These are phyloP conservation scores for Acanthurus leucopareius DNA, from an alignment of 2,797 vertebrate species.

Conservation along the genomic window DNA sequence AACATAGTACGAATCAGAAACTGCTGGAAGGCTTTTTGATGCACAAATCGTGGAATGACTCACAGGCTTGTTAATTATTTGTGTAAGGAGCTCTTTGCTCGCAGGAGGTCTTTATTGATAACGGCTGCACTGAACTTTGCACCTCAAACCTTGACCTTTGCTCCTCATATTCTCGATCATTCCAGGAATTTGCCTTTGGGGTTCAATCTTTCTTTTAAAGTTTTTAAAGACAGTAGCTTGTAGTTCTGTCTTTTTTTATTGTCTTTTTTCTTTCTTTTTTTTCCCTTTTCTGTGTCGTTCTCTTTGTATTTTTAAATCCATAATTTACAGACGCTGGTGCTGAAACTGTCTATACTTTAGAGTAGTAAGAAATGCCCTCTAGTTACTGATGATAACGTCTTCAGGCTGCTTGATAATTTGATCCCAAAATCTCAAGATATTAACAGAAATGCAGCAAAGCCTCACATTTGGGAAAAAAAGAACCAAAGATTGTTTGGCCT, in stretches of 20 bases:
- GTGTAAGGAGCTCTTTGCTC: constrained; percentile 54
- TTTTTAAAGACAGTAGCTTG: constrained; percentile 43
- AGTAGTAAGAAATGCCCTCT: background rate
- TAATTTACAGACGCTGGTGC: background rate
- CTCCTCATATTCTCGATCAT: constrained; percentile 70
- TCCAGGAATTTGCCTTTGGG: constrained; percentile 75
- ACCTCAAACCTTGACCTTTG: constrained; percentile 81
- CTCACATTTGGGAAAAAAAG: background rate
- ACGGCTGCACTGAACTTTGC: constrained; percentile 75
- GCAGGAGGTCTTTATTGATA: constrained; percentile 80
- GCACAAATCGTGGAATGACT: constrained; percentile 34
- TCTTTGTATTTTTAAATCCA: background rate
- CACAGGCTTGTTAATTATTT: constrained; percentile 79
- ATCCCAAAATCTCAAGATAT: background rate
- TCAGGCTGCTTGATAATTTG: background rate
- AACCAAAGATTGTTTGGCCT: background rate
- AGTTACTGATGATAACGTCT: background rate
- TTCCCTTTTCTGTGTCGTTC: background rate
- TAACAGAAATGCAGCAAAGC: background rate
- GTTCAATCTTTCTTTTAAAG: constrained; percentile 54
- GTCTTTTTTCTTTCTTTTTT: background rate
- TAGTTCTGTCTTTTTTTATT: background rate
- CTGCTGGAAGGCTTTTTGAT: constrained; percentile 30
- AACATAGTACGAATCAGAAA: constrained; percentile 55
- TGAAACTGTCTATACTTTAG: background rate